Evolutionary conservation across 1,140 invertebrate genomes (phyloP), one percentile per base, ranked within the genome.

Genomic region (Euborellia annulipes): DNA sequence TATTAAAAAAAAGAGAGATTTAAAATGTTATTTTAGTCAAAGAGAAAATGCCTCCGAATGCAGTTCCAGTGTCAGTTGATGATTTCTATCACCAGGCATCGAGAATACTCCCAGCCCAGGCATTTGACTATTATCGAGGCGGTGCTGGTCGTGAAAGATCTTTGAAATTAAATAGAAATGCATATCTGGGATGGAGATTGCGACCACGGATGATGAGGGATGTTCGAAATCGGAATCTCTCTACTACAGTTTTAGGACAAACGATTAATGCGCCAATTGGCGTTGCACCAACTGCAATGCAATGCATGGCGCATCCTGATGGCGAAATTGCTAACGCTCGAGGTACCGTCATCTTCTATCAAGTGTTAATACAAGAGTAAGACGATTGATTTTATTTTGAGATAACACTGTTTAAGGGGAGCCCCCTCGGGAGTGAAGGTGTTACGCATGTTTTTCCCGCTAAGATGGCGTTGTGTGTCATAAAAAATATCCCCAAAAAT

Each of bases 281-380:
- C 3, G 78, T 96, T 42, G 77, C 91, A 0, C 89, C 92, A 1
- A 85, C 87, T 3, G 90, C 90, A 0, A 90, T 94, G 85, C 91
- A 95, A 57, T 75, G 73, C 55, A 83, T 97, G 85, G 88, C 90
- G 0, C 82, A 92, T 67, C 75, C 80, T 1, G 81, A 90, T 39
- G 92, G 92, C 9, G 91, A 97, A 70, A 66, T 77, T 46, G 90
- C 82, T 34, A 88, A 76, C 61, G 87, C 74, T 1, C 79, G 64
- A 76, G 85, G 85, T 86, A n/a, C n/a, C n/a, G n/a, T n/a, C n/a
- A n/a, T n/a, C n/a, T n/a, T n/a, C n/a, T n/a, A n/a, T n/a, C n/a
- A n/a, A n/a, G n/a, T n/a, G n/a, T n/a, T n/a, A n/a, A n/a, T n/a
- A n/a, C n/a, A n/a, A n/a, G n/a, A n/a, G n/a, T n/a, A n/a, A n/a